These are phyloP conservation scores for Hetaerina americana DNA, from an alignment of 1,140 invertebrate genomes.

Conservation along the genomic window DNA sequence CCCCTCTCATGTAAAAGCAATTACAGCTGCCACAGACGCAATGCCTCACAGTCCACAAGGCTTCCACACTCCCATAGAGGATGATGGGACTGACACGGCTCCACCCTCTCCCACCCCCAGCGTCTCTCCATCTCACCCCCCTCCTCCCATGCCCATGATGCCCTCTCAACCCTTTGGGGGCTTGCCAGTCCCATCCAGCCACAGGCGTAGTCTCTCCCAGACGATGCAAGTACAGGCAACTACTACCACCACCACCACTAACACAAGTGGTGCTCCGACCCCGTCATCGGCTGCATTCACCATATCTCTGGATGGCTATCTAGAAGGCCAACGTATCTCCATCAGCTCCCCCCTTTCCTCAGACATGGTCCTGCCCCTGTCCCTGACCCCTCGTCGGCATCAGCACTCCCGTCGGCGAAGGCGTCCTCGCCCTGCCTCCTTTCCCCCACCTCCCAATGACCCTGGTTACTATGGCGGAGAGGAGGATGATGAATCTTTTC, in stretches of 20 bases:
- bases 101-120: conserved; percentile 9
- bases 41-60: background rate
- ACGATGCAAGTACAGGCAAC: conserved; percentile 16
- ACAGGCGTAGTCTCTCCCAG: conserved; percentile 8
- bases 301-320: conserved; percentile 67
- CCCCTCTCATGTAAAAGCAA: background rate
- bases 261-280: conserved; percentile 41
- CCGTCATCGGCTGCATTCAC: conserved; percentile 74
- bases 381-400: conserved; percentile 13
- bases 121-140: conserved; percentile 19
- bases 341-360: conserved; percentile 62
- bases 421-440: conserved; percentile 37
- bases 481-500: conserved; percentile 55
- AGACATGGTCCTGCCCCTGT: conserved; percentile 16
- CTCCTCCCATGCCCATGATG: conserved; percentile 36
- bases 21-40: background rate
- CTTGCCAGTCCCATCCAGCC: background rate
- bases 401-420: conserved; percentile 16
- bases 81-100: conserved; percentile 8
- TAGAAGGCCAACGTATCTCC: conserved; percentile 64
- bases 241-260: conserved; percentile 20
- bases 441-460: background rate
- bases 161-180: conserved; percentile 49
- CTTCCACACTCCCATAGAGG: conserved; percentile 10
- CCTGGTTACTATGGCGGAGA: background rate